These are phyloP conservation scores for Poecilus cupreus DNA, from an alignment of 2,888 invertebrate species.

Conservation along the genomic window DNA sequence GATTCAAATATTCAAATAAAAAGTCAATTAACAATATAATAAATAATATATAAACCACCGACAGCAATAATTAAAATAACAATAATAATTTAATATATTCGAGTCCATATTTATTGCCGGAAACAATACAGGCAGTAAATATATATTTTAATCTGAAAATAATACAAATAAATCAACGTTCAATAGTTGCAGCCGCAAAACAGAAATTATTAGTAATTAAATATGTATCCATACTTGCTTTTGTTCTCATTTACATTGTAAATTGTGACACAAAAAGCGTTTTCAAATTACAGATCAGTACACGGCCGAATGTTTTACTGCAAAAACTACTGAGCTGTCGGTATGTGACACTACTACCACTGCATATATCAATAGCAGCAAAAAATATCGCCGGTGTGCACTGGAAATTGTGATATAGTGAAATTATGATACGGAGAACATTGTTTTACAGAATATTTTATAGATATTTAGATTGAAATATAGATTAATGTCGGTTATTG, in stretches of 20 bases:
- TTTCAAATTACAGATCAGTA: slow-evolving; percentile 21
- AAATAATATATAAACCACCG: slow-evolving; percentile 1
- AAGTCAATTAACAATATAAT: neutral
- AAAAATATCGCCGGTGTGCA: slow-evolving; percentile 22
- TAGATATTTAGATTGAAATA: slow-evolving; percentile 7
- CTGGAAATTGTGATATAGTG: slow-evolving; percentile 21
- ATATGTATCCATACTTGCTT: slow-evolving; percentile 34
- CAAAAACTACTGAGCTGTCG: slow-evolving; percentile 3
- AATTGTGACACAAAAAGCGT: neutral
- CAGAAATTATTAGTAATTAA: slow-evolving; percentile 41
- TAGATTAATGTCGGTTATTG: slow-evolving; percentile 21
- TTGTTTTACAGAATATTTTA: slow-evolving; percentile 17
- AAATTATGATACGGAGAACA: slow-evolving; percentile 47
- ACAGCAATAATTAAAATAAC: slow-evolving; percentile 27
- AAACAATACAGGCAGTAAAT: neutral
- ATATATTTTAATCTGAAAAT: slow-evolving; percentile 25
- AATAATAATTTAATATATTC: neutral
- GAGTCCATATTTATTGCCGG: slow-evolving; percentile 7
- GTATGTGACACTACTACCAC: neutral
- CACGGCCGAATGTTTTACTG: slow-evolving; percentile 29
- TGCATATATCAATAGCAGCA: slow-evolving; percentile 23
- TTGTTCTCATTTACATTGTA: slow-evolving; percentile 29
- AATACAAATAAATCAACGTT: slow-evolving; percentile 13
- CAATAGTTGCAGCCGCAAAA: neutral
- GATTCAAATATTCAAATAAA: neutral